A percentile compares a stretch with the other conserved stretches of the same genome.
Evolutionary conservation across 2,113 vertebrate genomes (phyloP).

Genomic region (Arothron firmamentum): DNA sequence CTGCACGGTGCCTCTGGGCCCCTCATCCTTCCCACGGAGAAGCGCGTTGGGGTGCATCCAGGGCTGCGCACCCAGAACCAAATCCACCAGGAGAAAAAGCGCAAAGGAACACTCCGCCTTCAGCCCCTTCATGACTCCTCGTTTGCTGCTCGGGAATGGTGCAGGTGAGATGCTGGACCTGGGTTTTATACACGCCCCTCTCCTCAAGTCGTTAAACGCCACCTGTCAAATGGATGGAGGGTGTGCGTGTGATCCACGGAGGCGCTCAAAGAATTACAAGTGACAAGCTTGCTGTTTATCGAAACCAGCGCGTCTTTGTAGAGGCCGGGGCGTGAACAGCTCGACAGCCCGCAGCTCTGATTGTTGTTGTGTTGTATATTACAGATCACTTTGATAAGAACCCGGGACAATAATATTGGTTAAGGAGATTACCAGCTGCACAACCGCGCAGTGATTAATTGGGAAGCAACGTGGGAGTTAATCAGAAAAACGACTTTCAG

Average conservation of each 20-base stretch:
- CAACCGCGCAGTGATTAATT: constrained; percentile 66
- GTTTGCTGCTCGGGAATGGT: constrained; percentile 33
- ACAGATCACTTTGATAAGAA: constrained; percentile 55
- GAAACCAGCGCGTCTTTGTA: constrained; percentile 69
- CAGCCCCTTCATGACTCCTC: constrained; percentile 42
- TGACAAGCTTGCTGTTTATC: constrained; percentile 44
- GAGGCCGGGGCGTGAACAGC: constrained; percentile 49
- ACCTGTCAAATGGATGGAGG: constrained; percentile 55
- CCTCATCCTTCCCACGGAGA: constrained; percentile 18
- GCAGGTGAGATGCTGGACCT: background rate
- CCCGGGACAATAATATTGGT: constrained; percentile 54
- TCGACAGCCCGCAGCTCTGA: constrained; percentile 21
- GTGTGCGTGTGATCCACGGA: constrained; percentile 55
- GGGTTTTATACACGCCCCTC: constrained; percentile 38
- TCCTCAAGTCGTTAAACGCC: constrained; percentile 53
- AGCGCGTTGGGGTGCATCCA: constrained; percentile 25
- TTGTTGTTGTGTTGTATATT: constrained; percentile 36
- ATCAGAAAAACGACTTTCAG: constrained; percentile 37
- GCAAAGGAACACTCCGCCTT: constrained; percentile 25
- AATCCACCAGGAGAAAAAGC: constrained; percentile 47
- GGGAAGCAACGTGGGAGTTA: constrained; percentile 37
- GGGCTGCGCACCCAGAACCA: constrained; percentile 4
- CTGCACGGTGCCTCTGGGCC: constrained; percentile 14
- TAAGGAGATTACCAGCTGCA: constrained; percentile 63
- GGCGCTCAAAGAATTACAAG: constrained; percentile 40